Base-by-base conservation (phyloP, 2,888 invertebrate species). In the Linnaemya tessellans region DNA sequence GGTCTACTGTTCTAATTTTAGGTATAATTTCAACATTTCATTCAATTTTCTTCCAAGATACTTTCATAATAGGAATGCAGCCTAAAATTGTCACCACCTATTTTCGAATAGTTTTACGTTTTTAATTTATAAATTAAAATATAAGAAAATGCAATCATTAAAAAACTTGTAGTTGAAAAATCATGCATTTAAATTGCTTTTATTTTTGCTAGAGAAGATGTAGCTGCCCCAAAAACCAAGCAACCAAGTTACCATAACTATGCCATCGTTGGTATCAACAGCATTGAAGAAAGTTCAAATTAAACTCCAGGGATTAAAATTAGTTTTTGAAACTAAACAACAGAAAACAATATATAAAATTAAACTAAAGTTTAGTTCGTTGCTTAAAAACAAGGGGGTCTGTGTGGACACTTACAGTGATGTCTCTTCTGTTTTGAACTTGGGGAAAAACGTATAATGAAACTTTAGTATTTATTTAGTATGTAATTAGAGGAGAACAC, bases 231-330 rank as follows among this genome's bases (percentile, higher is more conserved):
- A n/a, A 11, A 38, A 46, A 46, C 22, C n/a, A 68, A 20, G 15
- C 25, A 38, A 54, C 7, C 35, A 35, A 35, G 13, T 18, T 58
- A 13, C 18, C 60, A 41, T 20, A 38, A 51, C 30, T 11, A 35
- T 41, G 62, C 38, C 60, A 54, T 43, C 60, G 43, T 70, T 60
- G 9, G 22, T n/a, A 51, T 54, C 11, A 54, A 43, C 25, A n/a
- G 56, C 46, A 73, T 49, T 64, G 46, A 9, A 38, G 38, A 71
- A 80, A 80, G 71, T 80, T 80, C 20, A 64, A 73, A 73, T 73
- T 73, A 80, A 64, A 80, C 71, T 80, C 56, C 13, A 25, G 64
- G 65, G 56, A 80, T 80, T 56, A 65, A 25, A 73, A 80, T 73
- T 80, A 65, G 71, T 73, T 73, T 65, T 80, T 18, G 30, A 65